These are phyloP conservation scores for Piprites chloris DNA, from an alignment of 2,113 vertebrate genomes.

Conservation along the genomic window DNA sequence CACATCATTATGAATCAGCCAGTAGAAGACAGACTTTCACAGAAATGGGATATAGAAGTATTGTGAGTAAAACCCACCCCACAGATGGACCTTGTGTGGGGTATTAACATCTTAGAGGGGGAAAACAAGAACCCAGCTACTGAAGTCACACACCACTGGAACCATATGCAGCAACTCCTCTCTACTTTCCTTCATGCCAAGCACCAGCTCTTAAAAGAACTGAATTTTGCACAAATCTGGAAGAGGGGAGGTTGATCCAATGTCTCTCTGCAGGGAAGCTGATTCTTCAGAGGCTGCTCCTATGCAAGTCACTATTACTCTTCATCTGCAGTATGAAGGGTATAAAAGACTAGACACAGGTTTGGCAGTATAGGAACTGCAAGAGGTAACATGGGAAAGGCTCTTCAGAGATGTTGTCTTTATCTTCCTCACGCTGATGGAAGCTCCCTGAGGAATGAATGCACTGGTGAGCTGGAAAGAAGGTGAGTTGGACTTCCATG, in stretches of 20 bases:
- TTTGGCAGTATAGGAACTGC: background rate
- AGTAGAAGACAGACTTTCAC: constrained; percentile 59
- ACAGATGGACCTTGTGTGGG: background rate
- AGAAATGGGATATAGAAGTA: constrained; percentile 81
- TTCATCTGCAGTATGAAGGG: background rate
- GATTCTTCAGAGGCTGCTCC: background rate
- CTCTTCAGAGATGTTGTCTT: background rate
- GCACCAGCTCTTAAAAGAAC: background rate
- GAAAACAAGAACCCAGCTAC: background rate
- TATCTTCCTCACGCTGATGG: background rate
- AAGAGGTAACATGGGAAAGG: background rate
- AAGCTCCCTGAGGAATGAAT: background rate
- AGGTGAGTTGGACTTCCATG: background rate
- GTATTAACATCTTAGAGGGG: background rate
- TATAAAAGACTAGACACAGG: background rate
- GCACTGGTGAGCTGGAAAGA: background rate
- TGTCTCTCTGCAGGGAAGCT: background rate
- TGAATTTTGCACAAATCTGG: background rate
- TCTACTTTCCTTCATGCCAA: background rate
- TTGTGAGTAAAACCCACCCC: constrained; percentile 48
- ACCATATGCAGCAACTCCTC: background rate
- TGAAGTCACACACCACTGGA: constrained; percentile 49
- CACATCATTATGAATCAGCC: constrained; percentile 73
- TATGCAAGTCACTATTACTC: background rate
- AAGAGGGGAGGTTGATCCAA: background rate